Base-by-base conservation (phyloP, 2,797 vertebrate genomes). In the Cercopithecus mitis region DNA sequence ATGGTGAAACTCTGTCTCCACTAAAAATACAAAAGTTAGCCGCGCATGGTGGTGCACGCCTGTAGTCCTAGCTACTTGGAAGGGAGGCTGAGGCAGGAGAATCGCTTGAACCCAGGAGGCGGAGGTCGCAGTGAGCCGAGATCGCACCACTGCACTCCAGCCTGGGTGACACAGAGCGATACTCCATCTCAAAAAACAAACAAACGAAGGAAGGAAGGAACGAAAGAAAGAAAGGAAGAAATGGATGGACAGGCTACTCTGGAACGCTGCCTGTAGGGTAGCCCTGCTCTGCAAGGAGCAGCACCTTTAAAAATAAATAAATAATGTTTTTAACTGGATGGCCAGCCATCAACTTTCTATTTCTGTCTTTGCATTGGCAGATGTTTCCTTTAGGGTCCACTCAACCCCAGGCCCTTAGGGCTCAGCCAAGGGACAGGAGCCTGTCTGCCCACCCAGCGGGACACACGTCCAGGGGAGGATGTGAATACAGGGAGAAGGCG, bases 31-130 rank as follows among this genome's bases (percentile, higher is more conserved):
- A n/a, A 67, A 67, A 67, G 2, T 67, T 67, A n/a, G 33, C 33
- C 7, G 0, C 33, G 0, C 33, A 1, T n/a, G 64, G 33, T 19
- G 17, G 33, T 0, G 15, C 15, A 8, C 15, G 8, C 33, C 33
- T n/a, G 33, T 67, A 67, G 33, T 67, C 30, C 33, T 33, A 67
- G 61, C 61, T 67, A n/a, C 61, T 67, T 17, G 52, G 52, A 0
- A 67, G 61, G 61, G 14, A 52, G 7, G 33, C 61, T 67, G 61
- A 67, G 15, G 61, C 15, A n/a, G 61, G 33, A 67, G 33, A 67
- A 67, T 8, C 8, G 7, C 61, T n/a, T 67, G 61, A 67, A 67
- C 61, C 61, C 33, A 17, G 4, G 33, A 67, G 61, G 33, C 15
- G 0, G 61, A 67, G 61, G 61, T 19, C 17, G 3, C 7, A n/a